Evolutionary conservation across 2,113 vertebrate species (phyloP).

Genomic region (Glaucidium brasilianum): DNA sequence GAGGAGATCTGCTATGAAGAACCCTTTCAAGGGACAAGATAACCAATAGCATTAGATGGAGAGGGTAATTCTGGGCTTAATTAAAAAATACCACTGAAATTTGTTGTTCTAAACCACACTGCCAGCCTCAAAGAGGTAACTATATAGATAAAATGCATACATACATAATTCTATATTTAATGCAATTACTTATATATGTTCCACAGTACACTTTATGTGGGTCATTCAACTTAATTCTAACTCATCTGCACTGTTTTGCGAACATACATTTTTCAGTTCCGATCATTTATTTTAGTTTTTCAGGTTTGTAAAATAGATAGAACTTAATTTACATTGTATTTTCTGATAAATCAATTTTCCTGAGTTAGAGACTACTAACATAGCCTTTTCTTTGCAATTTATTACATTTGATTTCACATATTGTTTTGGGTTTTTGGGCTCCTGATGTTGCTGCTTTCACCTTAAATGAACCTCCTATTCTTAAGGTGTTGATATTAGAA

Average conservation of each 20-base stretch:
- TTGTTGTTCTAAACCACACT: background rate
- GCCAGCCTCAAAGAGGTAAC: background rate
- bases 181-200: background rate
- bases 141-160: background rate
- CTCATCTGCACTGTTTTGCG: background rate
- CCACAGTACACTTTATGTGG: background rate
- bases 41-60: background rate
- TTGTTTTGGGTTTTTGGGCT: background rate
- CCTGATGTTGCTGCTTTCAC: background rate
- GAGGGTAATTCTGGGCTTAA: background rate
- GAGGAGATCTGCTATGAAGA: background rate
- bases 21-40: background rate
- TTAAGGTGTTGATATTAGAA: background rate
- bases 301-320: background rate
- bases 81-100: background rate
- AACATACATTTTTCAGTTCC: background rate
- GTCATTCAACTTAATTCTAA: background rate
- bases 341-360: background rate
- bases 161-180: background rate
- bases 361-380: background rate
- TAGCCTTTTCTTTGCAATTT: background rate
- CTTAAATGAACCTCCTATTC: background rate
- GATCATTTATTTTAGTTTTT: background rate
- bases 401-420: background rate
- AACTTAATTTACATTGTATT: background rate